A percentile compares a stretch with the other conserved stretches of the same genome.
Conservation (phyloP, 2,113 vertebrate genomes). For the Echinops telfairi region DNA sequence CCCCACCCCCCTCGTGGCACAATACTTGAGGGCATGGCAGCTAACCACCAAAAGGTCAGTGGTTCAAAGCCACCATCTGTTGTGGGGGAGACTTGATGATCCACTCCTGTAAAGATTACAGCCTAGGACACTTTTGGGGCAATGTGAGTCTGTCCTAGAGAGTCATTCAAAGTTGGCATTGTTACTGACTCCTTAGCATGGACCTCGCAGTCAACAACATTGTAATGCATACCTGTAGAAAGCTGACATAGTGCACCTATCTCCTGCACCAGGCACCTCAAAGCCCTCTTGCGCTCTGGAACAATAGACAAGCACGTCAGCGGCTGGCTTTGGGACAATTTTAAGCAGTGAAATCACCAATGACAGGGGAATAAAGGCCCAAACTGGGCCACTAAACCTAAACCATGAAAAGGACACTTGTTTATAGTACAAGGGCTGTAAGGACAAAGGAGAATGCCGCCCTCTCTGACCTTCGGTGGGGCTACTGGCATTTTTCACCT, state of each 20-base stretch:
- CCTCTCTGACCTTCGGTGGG: not conserved
- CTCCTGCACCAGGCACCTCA: not conserved
- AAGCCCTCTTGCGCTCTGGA: not conserved
- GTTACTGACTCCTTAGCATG: no score
- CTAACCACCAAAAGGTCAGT: no score
- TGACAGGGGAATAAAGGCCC: not conserved
- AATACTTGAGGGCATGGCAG: no score
- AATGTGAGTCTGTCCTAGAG: no score
- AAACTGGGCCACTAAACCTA: not conserved
- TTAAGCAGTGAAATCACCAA: not conserved
- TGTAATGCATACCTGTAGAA: not conserved
- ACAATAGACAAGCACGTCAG: not conserved
- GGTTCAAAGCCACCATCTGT: no score
- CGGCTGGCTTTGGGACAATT: not conserved
- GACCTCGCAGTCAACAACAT: no score
- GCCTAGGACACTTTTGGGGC: no score
- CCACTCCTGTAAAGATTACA: no score
- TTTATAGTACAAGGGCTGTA: not conserved
- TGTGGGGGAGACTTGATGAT: no score
- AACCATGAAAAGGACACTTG: not conserved
- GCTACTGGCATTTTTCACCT: not conserved
- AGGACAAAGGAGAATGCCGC: not conserved
- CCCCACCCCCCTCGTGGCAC: no score
- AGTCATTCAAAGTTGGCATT: no score
- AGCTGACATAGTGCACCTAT: not conserved